Base-by-base conservation (phyloP, 2,888 invertebrate genomes). In the Ophioninae sp. region DNA sequence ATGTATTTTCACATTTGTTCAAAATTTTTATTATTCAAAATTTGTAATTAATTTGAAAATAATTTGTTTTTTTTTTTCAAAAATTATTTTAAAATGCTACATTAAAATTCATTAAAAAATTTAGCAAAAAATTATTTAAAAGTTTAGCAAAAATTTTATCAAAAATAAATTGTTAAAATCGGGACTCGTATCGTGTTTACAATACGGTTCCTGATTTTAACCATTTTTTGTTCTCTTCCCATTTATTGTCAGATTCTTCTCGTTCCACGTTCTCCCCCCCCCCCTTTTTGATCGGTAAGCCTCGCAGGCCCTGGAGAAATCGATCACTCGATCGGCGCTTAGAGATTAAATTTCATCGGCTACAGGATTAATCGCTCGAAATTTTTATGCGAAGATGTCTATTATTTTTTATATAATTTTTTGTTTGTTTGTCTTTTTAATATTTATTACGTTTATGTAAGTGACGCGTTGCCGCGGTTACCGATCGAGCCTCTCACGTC, bases 271-370 rank as follows among this genome's bases (percentile, higher is more conserved):
- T 17, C 83, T 83, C 83, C 64, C 77, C 74, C 65, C 39, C 41
- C 79, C 81, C 56, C 71, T 63, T 61, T 39, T 87, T 86, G 85
- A 86, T 85, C 75, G 73, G 83, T 82, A 87, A 79, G 81, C 76
- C 68, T 64, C 72, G 79, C 87, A 88, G 87, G 88, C 79, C 86
- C 88, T 86, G 88, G 88, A 87, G 79, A 85, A 85, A 89, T 87
- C 87, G 87, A 85, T 84, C 81, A 81, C 72, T 58, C 86, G 85
- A 85, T 85, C 86, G 85, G 78, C 82, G 67, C 64, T 72, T 83
- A 67, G 75, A 76, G 37, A 67, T 80, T 41, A 65, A 74, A 74
- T 80, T 80, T 61, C 69, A 74, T 74, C 83, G 78, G 81, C 75
- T 78, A 81, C 79, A 81, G 79, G 78, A 79, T 79, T 75, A 61